Percentiles rank a stretch among this genome's conserved stretches.
Conservation (phyloP, 1,140 invertebrate species). For the Drosophila nannoptera region DNA sequence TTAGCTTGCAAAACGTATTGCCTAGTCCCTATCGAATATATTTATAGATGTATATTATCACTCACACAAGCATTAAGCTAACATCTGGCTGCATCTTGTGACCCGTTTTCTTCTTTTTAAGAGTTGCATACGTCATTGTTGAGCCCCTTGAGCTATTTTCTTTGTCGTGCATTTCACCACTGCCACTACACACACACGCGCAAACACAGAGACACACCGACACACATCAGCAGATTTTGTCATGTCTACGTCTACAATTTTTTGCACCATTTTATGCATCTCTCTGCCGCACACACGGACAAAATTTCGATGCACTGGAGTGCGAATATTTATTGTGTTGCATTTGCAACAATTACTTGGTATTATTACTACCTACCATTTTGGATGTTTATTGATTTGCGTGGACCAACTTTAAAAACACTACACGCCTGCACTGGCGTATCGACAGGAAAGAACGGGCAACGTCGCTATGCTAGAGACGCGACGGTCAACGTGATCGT, state of each 20-base stretch:
- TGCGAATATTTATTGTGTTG: neutral
- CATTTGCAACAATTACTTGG: conserved; percentile 23
- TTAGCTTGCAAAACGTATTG: conserved; percentile 35
- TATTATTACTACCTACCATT: conserved; percentile 84
- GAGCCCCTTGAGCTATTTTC: conserved; percentile 56
- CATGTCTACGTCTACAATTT: conserved; percentile 59
- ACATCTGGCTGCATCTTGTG: conserved; percentile 31
- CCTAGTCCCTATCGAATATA: conserved; percentile 2
- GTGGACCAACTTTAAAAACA: conserved; percentile 83
- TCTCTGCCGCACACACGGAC: neutral
- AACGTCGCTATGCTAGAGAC: conserved; percentile 32
- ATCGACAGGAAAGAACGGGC: conserved; percentile 83
- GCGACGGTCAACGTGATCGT: neutral
- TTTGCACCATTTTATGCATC: conserved; percentile 13
- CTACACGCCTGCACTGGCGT: conserved; percentile 91
- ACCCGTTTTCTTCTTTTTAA: conserved; percentile 36
- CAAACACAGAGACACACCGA: conserved; percentile 21
- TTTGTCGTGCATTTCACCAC: conserved; percentile 71
- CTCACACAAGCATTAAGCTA: conserved; percentile 27
- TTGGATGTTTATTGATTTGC: conserved; percentile 91
- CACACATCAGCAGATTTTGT: conserved; percentile 18
- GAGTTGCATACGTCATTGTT: conserved; percentile 69
- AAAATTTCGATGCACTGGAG: conserved; percentile 32
- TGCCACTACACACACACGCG: conserved; percentile 9
- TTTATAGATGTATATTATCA: conserved; percentile 21